phyloP scores from a whole-genome alignment of 64 coral and sea anemone genomes.

The Montipora foliosa region DNA sequence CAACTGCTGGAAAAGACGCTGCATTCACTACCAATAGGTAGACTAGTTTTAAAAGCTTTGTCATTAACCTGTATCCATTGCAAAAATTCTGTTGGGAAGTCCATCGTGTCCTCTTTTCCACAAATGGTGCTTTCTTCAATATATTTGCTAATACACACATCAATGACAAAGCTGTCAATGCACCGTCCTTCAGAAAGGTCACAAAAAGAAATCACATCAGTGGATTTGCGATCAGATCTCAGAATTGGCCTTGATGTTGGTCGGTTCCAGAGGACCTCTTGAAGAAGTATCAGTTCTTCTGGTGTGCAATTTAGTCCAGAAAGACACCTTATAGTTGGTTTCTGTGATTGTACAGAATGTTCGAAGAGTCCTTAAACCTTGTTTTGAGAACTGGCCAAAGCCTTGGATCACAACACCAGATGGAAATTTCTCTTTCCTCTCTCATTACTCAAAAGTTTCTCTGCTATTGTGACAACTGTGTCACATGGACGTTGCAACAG shows the following conservation, averaged over 20 bases:
- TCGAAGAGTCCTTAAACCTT: background rate
- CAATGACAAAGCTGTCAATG: conserved; percentile 65
- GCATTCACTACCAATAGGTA: too few relatives aligned
- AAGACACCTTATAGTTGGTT: conserved; percentile 32
- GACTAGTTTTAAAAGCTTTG: conserved; percentile 29
- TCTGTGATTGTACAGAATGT: conserved; percentile 13
- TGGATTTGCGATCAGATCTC: background rate
- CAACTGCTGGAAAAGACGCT: conserved; percentile 43
- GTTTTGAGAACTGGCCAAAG: conserved; percentile 5
- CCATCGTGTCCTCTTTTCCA: conserved; percentile 28
- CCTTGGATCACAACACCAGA: background rate
- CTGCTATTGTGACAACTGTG: background rate
- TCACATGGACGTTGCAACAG: conserved; percentile 4
- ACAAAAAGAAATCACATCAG: conserved; percentile 57
- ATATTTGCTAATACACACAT: conserved; percentile 59
- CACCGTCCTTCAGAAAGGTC: conserved; percentile 60
- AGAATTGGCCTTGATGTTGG: conserved; percentile 26
- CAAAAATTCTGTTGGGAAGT: conserved; percentile 62
- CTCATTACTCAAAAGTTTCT: background rate
- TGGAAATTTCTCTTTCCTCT: background rate
- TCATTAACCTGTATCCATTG: conserved; percentile 51
- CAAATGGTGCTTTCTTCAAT: conserved; percentile 33
- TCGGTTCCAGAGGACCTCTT: conserved; percentile 26
- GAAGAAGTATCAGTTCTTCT: background rate
- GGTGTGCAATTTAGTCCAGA: background rate